phyloP scores from a whole-genome alignment of 1,140 invertebrate genomes.

The Drosophila murphyi region DNA sequence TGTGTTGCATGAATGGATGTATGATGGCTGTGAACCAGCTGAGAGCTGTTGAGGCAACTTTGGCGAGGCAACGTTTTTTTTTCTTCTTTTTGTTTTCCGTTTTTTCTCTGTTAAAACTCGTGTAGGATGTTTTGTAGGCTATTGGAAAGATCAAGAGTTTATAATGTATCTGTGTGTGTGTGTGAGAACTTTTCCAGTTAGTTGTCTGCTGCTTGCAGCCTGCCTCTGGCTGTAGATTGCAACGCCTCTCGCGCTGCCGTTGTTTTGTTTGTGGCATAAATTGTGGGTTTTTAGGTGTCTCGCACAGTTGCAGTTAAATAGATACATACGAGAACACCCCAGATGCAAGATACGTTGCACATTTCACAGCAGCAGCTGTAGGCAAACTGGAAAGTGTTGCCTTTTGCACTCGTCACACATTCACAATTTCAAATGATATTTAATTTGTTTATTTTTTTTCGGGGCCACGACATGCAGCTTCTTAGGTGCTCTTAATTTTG shows the following conservation, averaged over 20 bases:
- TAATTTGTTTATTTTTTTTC: neutral
- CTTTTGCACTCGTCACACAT: slow-evolving; percentile 27
- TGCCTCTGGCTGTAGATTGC: slow-evolving; percentile 19
- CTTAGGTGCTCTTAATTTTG: neutral
- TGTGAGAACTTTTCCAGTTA: slow-evolving; percentile 76
- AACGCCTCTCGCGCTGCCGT: slow-evolving; percentile 44
- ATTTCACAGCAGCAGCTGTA: slow-evolving; percentile 19
- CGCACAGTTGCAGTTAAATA: slow-evolving; percentile 57
- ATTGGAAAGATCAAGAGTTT: slow-evolving; percentile 84
- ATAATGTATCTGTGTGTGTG: slow-evolving; percentile 56
- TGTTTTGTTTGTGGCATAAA: slow-evolving; percentile 68
- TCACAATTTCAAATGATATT: neutral
- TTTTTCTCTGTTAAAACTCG: slow-evolving; percentile 36
- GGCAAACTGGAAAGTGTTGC: slow-evolving; percentile 74
- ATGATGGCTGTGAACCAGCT: slow-evolving; percentile 66
- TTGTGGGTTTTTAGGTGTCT: slow-evolving; percentile 81
- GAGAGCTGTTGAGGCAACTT: slow-evolving; percentile 26
- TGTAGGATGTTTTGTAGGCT: slow-evolving; percentile 84
- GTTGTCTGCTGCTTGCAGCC: slow-evolving; percentile 11
- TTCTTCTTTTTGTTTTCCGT: too few species aligned
- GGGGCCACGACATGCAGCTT: neutral
- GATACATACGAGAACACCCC: slow-evolving; percentile 36
- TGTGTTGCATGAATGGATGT: slow-evolving; percentile 71
- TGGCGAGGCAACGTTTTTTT: slow-evolving; percentile 46
- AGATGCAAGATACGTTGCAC: slow-evolving; percentile 43